These are phyloP conservation scores for Gadus macrocephalus DNA, from an alignment of 2,113 vertebrate species.

Conservation along the genomic window DNA sequence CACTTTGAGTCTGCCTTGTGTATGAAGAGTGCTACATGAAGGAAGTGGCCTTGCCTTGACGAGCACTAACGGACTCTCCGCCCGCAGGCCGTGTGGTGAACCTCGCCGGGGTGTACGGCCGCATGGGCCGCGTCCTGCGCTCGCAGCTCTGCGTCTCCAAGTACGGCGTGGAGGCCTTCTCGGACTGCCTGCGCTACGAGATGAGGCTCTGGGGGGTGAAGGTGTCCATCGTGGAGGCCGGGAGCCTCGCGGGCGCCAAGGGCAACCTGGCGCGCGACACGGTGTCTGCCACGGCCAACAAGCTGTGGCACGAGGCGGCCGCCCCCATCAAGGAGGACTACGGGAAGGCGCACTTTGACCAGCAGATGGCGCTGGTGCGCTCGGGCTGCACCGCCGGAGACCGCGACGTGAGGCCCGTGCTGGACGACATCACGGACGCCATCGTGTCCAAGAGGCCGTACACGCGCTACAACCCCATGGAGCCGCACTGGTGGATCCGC, in stretches of 20 bases:
- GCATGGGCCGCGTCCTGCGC: conserved; percentile 72
- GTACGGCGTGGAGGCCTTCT: conserved; percentile 82
- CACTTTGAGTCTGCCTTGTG: too few species aligned
- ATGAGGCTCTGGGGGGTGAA: conserved; percentile 84
- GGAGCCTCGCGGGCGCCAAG: conserved; percentile 80
- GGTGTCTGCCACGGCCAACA: conserved; percentile 65
- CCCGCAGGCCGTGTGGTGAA: conserved; percentile 81
- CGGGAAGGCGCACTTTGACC: conserved; percentile 71
- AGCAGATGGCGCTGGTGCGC: conserved; percentile 69
- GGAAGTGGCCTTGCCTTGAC: too few species aligned
- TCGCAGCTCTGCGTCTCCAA: conserved; percentile 85
- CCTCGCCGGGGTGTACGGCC: conserved; percentile 77
- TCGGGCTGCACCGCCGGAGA: conserved; percentile 72
- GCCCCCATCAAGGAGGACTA: conserved; percentile 72
- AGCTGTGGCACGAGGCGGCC: conserved; percentile 74
- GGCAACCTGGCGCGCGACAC: conserved; percentile 71
- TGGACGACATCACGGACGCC: conserved; percentile 75
- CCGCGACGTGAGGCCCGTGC: conserved; percentile 64
- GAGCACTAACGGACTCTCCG: background rate
- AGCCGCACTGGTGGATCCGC: conserved; percentile 80
- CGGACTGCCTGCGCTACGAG: conserved; percentile 84
- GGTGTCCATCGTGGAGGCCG: conserved; percentile 78
- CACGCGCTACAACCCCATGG: conserved; percentile 77
- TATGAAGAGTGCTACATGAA: too few species aligned
- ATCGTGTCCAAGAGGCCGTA: conserved; percentile 71